Evolutionary conservation across 1,140 invertebrate genomes (phyloP), one percentile per base, ranked within the genome.

Genomic region (Drosophila mayri): DNA sequence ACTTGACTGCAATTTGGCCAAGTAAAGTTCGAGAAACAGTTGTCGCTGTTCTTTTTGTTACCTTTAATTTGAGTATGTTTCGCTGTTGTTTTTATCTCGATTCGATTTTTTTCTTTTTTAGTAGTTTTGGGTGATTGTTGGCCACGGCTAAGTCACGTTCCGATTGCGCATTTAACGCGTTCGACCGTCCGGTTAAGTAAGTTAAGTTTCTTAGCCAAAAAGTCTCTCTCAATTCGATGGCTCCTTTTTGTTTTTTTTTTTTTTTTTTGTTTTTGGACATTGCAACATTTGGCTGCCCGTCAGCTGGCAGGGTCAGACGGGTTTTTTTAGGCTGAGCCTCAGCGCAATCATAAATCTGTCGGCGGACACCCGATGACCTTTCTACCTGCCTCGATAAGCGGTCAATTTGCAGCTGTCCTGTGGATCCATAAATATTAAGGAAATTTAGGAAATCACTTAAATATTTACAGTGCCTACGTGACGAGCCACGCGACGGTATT

Each of bases 141-240:
- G 81, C 63, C 66, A 71, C 65, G 50, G 60, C 59, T 72, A 68
- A 84, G 81, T 84, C 81, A 84, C 81, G 81, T 84, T 85, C 67
- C 63, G 67, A 76, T 63, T 81, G 72, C 72, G 37, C 66, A 50
- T 59, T 72, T 67, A 77, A 47, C 20, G 47, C 49, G 30, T 54
- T 79, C 54, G 68, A 60, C 79, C 41, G 82, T 74, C 78, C 65
- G 78, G 74, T 85, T 85, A 54, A 65, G 58, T 76, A 55, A 66
- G 57, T 71, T 75, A 32, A 50, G 74, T 71, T 81, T 86, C 74
- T 72, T 64, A 76, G 62, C 62, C 62, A 65, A 65, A 63, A 62
- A 43, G 38, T 65, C 28, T 25, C 38, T 41, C 28, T 60, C 16
- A 20, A 72, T 61, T 50, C 7, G 41, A 9, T 47, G 50, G 49